A percentile compares a stretch with the other conserved stretches of the same genome.
These are phyloP conservation scores for Stigmatopora nigra DNA, from an alignment of 2,113 vertebrate genomes.

Conservation along the genomic window DNA sequence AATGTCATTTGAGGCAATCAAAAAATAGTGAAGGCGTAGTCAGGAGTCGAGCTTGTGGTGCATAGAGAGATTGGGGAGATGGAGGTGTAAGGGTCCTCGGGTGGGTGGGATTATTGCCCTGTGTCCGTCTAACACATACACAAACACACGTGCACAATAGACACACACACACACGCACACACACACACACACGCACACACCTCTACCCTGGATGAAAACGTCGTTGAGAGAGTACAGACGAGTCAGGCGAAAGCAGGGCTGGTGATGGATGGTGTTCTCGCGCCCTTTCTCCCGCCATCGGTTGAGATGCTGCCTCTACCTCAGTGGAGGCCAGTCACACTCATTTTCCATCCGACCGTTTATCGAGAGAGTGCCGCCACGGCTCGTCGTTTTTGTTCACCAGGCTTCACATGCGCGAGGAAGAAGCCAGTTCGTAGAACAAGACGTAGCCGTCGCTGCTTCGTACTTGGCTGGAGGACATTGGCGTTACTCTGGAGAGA, in stretches of 20 bases:
- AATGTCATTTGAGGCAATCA: slow-evolving; percentile 52
- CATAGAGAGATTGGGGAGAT: slow-evolving; percentile 65
- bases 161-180: not conserved
- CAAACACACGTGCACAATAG: slow-evolving; percentile 17
- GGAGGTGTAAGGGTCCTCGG: slow-evolving; percentile 19
- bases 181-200: slow-evolving; percentile 18
- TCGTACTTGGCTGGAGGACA: slow-evolving; percentile 93
- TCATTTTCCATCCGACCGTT: slow-evolving; percentile 11
- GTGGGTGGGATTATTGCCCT: slow-evolving; percentile 59
- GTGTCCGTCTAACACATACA: slow-evolving; percentile 35
- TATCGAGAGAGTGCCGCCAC: slow-evolving; percentile 7
- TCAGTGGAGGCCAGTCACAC: slow-evolving; percentile 11
- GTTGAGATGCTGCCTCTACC: slow-evolving; percentile 19
- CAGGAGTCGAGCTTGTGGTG: slow-evolving; percentile 61
- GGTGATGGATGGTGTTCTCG: slow-evolving; percentile 36
- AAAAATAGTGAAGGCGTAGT: slow-evolving; percentile 55
- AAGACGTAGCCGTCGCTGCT: slow-evolving; percentile 94
- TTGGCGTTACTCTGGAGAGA: slow-evolving; percentile 81
- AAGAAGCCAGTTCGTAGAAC: slow-evolving; percentile 90
- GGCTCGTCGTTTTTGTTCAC: slow-evolving; percentile 19
- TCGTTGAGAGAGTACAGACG: slow-evolving; percentile 33
- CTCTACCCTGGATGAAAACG: slow-evolving; percentile 20
- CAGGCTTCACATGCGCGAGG: slow-evolving; percentile 78
- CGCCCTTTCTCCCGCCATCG: slow-evolving; percentile 16
- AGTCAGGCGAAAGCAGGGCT: slow-evolving; percentile 26